Evolutionary conservation across 2,888 invertebrate genomes (phyloP).

Genomic region (Parnassius orleans): DNA sequence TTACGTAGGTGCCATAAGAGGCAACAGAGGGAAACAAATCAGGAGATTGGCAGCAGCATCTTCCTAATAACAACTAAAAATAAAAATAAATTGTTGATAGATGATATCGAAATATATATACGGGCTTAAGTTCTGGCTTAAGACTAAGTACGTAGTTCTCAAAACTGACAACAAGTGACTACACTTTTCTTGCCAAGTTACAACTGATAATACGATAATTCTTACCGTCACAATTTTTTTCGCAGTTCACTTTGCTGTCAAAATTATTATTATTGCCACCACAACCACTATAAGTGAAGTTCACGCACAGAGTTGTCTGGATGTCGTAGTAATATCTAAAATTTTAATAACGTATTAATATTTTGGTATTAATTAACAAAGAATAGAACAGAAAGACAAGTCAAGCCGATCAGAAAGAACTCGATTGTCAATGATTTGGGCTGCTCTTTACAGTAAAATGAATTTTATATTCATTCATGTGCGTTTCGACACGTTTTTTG

Average conservation of each 20-base stretch:
- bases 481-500: background rate
- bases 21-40: too few species aligned
- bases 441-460: background rate
- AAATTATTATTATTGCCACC: slow-evolving; percentile 57
- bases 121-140: too few species aligned
- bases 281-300: slow-evolving; percentile 52
- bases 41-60: too few species aligned
- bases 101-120: too few species aligned
- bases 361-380: background rate
- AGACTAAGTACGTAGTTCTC: too few species aligned
- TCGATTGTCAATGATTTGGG: too few species aligned
- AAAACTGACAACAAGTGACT: too few species aligned
- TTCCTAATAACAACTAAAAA: too few species aligned
- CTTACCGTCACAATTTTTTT: slow-evolving; percentile 55
- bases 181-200: too few species aligned
- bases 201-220: background rate
- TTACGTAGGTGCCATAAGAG: too few species aligned
- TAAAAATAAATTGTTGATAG: too few species aligned
- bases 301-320: slow-evolving; percentile 46
- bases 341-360: slow-evolving; percentile 4
- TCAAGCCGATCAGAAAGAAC: too few species aligned
- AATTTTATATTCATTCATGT: background rate
- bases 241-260: slow-evolving; percentile 43
- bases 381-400: background rate
- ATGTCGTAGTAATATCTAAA: slow-evolving; percentile 58